Evolutionary conservation across 2,888 invertebrate genomes (phyloP).

Genomic region (Schizaphis graminum): DNA sequence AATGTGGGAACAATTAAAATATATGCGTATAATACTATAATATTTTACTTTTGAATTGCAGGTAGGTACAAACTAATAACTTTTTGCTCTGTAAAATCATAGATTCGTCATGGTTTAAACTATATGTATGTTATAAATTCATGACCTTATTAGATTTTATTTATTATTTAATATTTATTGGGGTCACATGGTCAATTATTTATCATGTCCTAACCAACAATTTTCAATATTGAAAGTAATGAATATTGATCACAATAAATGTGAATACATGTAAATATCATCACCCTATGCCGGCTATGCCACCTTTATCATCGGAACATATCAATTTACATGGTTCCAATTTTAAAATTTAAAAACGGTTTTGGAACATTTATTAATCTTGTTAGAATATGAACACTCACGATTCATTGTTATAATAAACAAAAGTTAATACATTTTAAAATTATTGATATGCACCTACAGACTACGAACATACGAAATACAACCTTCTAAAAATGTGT

Average conservation of each 20-base stretch:
- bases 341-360: neutral
- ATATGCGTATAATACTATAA: neutral
- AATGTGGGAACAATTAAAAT: neutral
- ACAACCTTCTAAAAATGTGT: neutral
- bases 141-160: constrained; percentile 28
- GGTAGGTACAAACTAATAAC: neutral
- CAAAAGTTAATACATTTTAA: neutral
- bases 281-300: neutral
- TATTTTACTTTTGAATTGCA: neutral
- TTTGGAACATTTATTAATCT: neutral
- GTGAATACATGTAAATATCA: neutral
- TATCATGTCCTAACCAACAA: neutral
- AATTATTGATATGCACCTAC: neutral
- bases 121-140: neutral
- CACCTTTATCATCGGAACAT: neutral
- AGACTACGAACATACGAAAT: neutral
- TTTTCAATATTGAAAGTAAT: neutral
- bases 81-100: neutral
- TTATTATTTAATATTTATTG: constrained; percentile 13
- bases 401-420: too few relatives aligned
- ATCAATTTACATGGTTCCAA: neutral
- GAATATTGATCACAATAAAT: neutral
- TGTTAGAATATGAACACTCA: neutral
- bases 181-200: neutral
- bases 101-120: neutral